phyloP scores from a whole-genome alignment of 2,797 vertebrate species.

The Acrossocheilus fasciatus region DNA sequence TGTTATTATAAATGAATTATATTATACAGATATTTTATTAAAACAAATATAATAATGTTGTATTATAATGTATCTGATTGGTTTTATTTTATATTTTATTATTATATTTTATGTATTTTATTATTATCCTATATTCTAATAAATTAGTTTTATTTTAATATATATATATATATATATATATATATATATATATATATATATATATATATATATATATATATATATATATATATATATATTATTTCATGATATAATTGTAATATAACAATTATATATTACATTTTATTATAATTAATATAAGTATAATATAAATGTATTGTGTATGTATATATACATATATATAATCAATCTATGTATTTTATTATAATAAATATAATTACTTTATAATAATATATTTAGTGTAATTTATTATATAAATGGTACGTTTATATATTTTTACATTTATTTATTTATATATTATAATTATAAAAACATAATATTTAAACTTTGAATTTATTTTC shows the following conservation, averaged over 20 bases:
- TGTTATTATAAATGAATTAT: background rate
- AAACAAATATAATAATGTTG: background rate
- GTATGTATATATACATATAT: too few relatives aligned
- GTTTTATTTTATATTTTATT: background rate
- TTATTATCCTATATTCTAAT: too few relatives aligned
- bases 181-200: too few relatives aligned
- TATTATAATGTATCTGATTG: background rate
- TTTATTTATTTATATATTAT: background rate
- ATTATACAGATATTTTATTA: background rate
- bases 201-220: too few relatives aligned
- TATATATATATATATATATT: background rate
- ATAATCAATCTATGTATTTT: background rate
- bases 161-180: too few relatives aligned
- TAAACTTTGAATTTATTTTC: background rate
- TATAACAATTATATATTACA: background rate
- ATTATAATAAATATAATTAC: background rate
- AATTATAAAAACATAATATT: background rate
- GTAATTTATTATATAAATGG: background rate
- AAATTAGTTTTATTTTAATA: too few relatives aligned
- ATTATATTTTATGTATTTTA: background rate
- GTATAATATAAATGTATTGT: too few relatives aligned
- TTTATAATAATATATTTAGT: too few relatives aligned
- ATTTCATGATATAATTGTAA: background rate
- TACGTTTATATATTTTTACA: background rate
- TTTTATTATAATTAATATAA: background rate